Evolutionary conservation across 2,113 vertebrate species (phyloP), one percentile per base, ranked within the genome.

Genomic region (Mus spicilegus): DNA sequence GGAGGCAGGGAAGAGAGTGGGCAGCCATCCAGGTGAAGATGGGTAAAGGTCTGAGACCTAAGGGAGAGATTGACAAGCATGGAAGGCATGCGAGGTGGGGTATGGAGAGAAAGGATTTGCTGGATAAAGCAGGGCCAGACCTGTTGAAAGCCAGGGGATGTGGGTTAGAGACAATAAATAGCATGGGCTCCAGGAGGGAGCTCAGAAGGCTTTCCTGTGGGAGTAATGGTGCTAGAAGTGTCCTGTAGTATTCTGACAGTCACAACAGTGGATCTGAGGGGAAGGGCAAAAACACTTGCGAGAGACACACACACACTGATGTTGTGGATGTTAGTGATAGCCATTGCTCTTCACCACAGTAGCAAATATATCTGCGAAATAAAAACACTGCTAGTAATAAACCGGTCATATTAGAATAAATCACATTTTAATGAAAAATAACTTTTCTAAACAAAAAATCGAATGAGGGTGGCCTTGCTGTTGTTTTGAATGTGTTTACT

Each of bases 401-500:
- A 33, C 30, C 14, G 33, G 13, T 58, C 22, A 42, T 87, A 13
- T 93, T 87, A 90, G 24, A 16, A 49, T n/a, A 95, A 90, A 51
- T 78, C 39, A 81, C 58, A 91, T 91, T 89, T 54, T 93, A 69
- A 22, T 63, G 54, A 81, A 90, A 92, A 95, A 30, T 51, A 67
- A 56, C 70, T 92, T 86, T 75, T 95, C 17, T 30, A 70, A 75
- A 73, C 13, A 42, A 84, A 36, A 85, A 77, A 73, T 42, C 1
- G 26, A 84, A 28, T 24, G 17, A 65, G 42, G 17, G 30, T 65
- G 10, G 2, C 30, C 65, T 93, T 70, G 22, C 46, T 76, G 26
- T 61, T 22, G 42, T 96, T 93, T 89, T 93, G 63, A 70, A 88
- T 92, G 20, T 72, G 69, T 78, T 93, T 77, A 82, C 10, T 69